Conservation (phyloP, 2,888 invertebrate genomes). For the Hemistola chrysoprasaria region DNA sequence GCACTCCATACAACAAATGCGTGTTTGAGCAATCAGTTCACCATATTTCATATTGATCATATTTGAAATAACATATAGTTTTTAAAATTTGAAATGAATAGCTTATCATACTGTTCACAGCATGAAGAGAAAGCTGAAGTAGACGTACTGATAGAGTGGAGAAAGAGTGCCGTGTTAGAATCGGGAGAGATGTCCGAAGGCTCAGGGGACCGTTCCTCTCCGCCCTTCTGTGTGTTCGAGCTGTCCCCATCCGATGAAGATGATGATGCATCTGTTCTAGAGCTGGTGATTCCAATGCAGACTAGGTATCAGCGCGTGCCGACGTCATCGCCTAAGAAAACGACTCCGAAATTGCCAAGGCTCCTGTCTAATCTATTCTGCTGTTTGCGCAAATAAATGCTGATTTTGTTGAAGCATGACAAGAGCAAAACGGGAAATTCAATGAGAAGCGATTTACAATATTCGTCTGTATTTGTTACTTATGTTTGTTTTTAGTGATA, state of each 20-base stretch:
- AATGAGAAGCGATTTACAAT: too few relatives aligned
- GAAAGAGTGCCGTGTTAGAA: constrained; percentile 13
- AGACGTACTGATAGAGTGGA: constrained; percentile 29
- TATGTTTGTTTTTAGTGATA: too few relatives aligned
- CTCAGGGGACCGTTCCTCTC: constrained; percentile 48
- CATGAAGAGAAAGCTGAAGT: constrained; percentile 13
- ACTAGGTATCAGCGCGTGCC: constrained; percentile 54
- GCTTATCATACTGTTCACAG: constrained; percentile 10
- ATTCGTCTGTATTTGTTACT: too few relatives aligned
- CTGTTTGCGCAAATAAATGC: constrained; percentile 45
- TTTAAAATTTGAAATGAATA: too few relatives aligned
- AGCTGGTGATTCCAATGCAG: constrained; percentile 68
- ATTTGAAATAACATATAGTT: too few relatives aligned
- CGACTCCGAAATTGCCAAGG: constrained; percentile 35
- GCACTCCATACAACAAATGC: too few relatives aligned
- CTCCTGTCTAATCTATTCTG: constrained; percentile 28
- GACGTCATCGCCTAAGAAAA: constrained; percentile 51
- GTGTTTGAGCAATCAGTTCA: too few relatives aligned
- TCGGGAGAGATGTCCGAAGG: constrained; percentile 3
- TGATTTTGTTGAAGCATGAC: too few relatives aligned
- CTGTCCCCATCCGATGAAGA: constrained; percentile 74
- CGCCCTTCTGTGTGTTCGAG: constrained; percentile 67
- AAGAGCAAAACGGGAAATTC: too few relatives aligned
- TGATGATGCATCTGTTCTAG: constrained; percentile 64
- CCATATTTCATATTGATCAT: too few relatives aligned